Evolutionary conservation across 1,140 invertebrate genomes (phyloP).

Genomic region (Archegozetes longisetosus): DNA sequence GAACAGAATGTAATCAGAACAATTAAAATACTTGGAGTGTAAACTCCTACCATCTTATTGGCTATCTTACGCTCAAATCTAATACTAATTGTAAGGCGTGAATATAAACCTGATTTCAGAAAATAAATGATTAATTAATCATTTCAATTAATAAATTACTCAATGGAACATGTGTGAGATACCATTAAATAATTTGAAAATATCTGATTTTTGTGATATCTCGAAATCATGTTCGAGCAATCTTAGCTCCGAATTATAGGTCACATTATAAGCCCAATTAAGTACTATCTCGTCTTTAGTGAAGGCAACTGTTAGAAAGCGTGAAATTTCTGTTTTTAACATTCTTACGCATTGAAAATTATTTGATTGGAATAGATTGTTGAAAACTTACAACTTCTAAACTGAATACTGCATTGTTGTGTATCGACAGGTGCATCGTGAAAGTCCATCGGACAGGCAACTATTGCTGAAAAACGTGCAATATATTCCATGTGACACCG

Average conservation of each 20-base stretch:
- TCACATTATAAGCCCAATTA: background rate
- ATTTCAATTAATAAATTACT: background rate
- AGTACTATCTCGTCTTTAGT: background rate
- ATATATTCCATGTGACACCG: background rate
- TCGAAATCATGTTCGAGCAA: constrained; percentile 1
- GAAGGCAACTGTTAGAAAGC: background rate
- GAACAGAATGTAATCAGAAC: background rate
- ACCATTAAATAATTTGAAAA: background rate
- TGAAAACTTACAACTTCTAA: constrained; percentile 5
- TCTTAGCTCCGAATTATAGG: background rate
- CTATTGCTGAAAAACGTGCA: background rate
- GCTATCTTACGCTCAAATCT: background rate
- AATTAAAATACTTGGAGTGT: background rate
- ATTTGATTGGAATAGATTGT: background rate
- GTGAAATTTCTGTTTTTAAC: too few relatives aligned
- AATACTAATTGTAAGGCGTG: background rate
- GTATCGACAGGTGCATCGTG: background rate
- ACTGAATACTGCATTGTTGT: background rate
- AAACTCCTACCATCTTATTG: background rate
- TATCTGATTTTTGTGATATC: background rate
- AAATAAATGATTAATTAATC: background rate
- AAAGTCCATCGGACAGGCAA: constrained; percentile 6
- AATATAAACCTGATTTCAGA: background rate
- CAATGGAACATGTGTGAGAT: background rate
- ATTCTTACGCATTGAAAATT: background rate